phyloP scores from a whole-genome alignment of 2,797 vertebrate species.

The Eurystomus glaucurus region DNA sequence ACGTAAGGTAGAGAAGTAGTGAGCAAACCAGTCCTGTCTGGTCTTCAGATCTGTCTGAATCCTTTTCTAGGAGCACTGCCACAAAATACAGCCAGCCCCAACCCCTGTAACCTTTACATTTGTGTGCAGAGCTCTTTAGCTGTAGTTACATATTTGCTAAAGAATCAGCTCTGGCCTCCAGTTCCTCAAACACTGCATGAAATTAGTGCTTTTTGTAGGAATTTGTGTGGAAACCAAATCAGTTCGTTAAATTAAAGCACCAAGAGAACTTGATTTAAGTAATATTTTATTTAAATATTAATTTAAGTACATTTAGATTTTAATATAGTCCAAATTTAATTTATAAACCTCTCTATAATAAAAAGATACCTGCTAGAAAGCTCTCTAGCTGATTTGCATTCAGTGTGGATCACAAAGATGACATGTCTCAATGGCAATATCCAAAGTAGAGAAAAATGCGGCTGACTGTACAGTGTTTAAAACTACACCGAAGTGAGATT shows the following conservation, averaged over 20 bases:
- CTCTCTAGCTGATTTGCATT: not conserved
- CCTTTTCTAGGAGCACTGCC: not conserved
- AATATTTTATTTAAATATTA: conserved; percentile 14
- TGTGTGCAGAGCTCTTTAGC: not conserved
- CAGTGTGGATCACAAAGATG: not conserved
- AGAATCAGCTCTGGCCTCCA: not conserved
- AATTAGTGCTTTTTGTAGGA: not conserved
- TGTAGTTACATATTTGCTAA: not conserved
- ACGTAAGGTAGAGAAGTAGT: not conserved
- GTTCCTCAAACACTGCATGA: not conserved
- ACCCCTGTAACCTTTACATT: not conserved
- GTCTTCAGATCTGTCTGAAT: not conserved
- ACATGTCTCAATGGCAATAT: not conserved
- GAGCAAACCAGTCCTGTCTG: not conserved
- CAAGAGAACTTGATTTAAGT: conserved; percentile 29
- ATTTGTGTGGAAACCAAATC: not conserved
- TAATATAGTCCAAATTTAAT: conserved; percentile 15
- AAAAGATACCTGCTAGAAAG: not conserved
- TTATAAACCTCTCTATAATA: conserved; percentile 21
- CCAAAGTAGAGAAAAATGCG: not conserved
- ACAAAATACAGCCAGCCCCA: not conserved
- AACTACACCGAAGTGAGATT: not conserved
- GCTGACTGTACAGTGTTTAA: not conserved
- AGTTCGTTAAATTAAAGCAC: too few relatives aligned
- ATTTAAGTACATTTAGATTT: not conserved